Percentiles rank a stretch among this genome's conserved stretches.
Evolutionary conservation across 53 echinoderm and acorn worm species (phyloP).

Genomic region (Apostichopus leukothele): DNA sequence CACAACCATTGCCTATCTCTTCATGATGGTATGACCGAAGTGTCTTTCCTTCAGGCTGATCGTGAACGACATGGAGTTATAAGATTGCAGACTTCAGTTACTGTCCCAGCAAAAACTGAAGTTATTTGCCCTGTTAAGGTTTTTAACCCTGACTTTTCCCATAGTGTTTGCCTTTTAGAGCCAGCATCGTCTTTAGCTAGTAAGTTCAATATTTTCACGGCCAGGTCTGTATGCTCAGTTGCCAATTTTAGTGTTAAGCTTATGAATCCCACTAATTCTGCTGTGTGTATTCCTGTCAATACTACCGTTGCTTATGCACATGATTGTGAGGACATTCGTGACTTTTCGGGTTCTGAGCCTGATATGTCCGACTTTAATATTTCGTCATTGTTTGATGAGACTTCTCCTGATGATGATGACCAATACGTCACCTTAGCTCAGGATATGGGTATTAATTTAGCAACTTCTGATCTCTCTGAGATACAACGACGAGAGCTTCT

Average conservation of each 20-base stretch:
- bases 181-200: not conserved
- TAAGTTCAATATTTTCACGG: not conserved
- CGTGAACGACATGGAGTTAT: not conserved
- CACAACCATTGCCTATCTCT: not conserved
- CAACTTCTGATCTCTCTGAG: not conserved
- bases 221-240: too few species aligned
- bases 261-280: too few species aligned
- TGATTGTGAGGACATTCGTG: not conserved
- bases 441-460: not conserved
- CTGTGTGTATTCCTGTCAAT: too few species aligned
- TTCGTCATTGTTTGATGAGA: not conserved
- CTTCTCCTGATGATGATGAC: too few species aligned
- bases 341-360: too few species aligned
- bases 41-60: not conserved
- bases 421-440: not conserved
- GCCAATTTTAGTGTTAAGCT: too few species aligned
- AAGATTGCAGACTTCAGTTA: not conserved
- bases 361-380: too few species aligned
- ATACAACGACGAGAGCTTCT: slow-evolving; percentile 9
- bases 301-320: too few species aligned
- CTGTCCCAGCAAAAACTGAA: not conserved
- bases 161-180: not conserved
- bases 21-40: not conserved
- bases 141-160: not conserved
- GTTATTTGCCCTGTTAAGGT: not conserved